These are phyloP conservation scores for Esperia sulphurella DNA, from an alignment of 2,888 invertebrate genomes.

Conservation along the genomic window DNA sequence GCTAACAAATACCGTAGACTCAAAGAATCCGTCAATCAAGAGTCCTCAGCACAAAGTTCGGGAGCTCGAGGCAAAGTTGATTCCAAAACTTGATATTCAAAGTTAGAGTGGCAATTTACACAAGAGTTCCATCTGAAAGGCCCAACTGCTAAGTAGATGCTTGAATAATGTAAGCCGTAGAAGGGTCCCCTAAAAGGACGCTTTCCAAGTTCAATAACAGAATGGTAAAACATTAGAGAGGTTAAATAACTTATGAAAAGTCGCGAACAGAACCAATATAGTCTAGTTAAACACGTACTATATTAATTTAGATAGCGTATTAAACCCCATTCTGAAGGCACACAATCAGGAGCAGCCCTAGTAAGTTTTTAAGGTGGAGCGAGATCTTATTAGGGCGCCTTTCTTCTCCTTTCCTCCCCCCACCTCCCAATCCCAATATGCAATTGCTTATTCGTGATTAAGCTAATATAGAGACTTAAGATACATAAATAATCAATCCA, in stretches of 20 bases:
- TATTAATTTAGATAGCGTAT: too few species aligned
- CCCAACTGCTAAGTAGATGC: constrained; percentile 37
- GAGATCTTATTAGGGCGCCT: too few species aligned
- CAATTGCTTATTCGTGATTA: too few species aligned
- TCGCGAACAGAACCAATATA: not conserved
- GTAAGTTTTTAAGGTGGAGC: too few species aligned
- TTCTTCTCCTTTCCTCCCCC: too few species aligned
- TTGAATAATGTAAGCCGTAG: constrained; percentile 45
- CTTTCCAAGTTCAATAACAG: constrained; percentile 10
- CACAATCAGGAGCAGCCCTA: too few species aligned
- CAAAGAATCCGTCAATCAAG: constrained; percentile 18
- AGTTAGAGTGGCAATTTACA: constrained; percentile 54
- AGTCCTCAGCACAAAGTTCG: constrained; percentile 18
- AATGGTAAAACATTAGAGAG: not conserved
- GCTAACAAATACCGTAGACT: not conserved
- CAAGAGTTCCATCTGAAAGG: constrained; percentile 43
- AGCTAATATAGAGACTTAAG: too few species aligned
- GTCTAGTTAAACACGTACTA: too few species aligned
- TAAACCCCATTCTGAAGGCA: too few species aligned
- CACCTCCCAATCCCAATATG: too few species aligned
- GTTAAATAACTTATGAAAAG: not conserved
- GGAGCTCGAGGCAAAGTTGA: constrained; percentile 34
- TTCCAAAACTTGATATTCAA: constrained; percentile 51
- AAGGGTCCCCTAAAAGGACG: constrained; percentile 19
- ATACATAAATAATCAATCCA: too few species aligned